Evolutionary conservation across 2,888 invertebrate species (phyloP).

Genomic region (Pogonocherus hispidulus): DNA sequence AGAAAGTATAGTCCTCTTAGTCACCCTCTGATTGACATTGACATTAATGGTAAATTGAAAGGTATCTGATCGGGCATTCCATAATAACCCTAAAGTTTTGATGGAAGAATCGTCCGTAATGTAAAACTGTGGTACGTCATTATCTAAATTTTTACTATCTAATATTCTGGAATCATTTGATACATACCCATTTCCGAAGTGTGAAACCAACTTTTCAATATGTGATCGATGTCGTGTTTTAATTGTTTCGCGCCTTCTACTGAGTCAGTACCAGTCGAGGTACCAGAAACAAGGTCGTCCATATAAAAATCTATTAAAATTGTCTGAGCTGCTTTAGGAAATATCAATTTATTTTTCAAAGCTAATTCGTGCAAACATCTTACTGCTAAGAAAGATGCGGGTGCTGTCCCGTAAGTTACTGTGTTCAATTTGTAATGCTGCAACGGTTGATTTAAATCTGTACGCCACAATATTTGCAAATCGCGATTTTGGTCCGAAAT

Average conservation of each 20-base stretch:
- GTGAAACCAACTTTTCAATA: background rate
- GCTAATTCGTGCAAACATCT: constrained; percentile 4
- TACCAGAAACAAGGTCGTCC: background rate
- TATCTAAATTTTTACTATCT: background rate
- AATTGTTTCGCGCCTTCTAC: background rate
- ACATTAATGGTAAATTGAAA: background rate
- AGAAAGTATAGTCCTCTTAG: background rate
- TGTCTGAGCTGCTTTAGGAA: background rate
- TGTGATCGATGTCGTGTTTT: background rate
- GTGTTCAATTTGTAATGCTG: background rate
- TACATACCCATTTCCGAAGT: background rate
- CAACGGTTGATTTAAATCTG: background rate
- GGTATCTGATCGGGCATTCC: background rate
- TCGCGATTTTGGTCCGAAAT: background rate
- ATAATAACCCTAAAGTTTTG: background rate
- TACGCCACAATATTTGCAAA: background rate
- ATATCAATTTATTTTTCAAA: background rate
- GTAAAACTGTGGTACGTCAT: background rate
- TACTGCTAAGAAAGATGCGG: background rate
- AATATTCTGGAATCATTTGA: background rate
- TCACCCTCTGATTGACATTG: background rate
- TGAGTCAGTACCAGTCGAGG: background rate
- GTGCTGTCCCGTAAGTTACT: background rate
- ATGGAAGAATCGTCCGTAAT: background rate
- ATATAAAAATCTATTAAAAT: background rate